Evolutionary conservation across 1,140 invertebrate species (phyloP), one percentile per base, ranked within the genome.

Genomic region (Drosophila serrata): DNA sequence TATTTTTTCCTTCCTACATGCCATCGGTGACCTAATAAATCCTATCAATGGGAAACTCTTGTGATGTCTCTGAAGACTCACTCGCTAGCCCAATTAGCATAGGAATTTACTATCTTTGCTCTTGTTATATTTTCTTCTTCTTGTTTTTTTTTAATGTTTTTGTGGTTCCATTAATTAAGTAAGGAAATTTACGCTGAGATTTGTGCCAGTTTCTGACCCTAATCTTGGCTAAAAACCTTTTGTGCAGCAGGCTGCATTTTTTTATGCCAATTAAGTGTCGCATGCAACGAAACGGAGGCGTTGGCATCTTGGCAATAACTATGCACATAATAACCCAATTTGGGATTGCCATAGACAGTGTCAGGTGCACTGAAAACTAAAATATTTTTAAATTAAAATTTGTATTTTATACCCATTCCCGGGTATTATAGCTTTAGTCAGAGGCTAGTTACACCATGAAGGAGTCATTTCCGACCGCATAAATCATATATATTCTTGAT

Each of bases 281-380:
- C 82, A 87, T 87, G 82, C 81, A 74, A 85, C 70, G 59, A 31
- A 53, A 53, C 67, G 58, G 43, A 79, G 75, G 75, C 75, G 75
- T 78, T 61, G 48, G 67, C 53, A 62, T 63, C 59, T 59, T 59
- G 67, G 57, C 69, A 82, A 75, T 84, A 88, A 85, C 85, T 90
- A 88, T 90, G 84, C 85, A 88, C 85, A 88, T 88, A 90, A 88
- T 90, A 88, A 88, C 85, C 85, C 81, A 88, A 88, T 88, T 88
- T 88, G 61, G 61, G 19, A 55, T 55, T 53, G 31, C 49, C 49
- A 22, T 15, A 53, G 49, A 11, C 49, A 53, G 49, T 35, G 51
- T 51, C 48, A 51, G 17, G 0, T 19, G 6, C 51, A 49, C 46
- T 12, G n/a, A 0, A 17, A 49, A 19, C n/a, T n/a, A n/a, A n/a